These are phyloP conservation scores for Phaonia tiefii DNA, from an alignment of 2,888 invertebrate species.

Conservation along the genomic window DNA sequence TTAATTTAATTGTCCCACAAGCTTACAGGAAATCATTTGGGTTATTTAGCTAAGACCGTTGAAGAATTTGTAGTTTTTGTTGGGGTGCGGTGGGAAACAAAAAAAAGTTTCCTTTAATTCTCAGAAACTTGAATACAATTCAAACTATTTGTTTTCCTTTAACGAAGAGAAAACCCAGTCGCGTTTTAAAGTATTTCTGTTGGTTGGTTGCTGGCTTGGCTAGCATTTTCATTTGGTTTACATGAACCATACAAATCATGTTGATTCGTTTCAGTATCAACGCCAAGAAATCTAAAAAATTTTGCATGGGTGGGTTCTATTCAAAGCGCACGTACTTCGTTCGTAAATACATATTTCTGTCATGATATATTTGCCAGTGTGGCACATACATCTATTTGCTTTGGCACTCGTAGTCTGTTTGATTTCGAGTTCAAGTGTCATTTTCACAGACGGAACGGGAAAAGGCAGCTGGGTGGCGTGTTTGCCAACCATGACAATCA, in stretches of 20 bases:
- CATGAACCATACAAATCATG: conserved; percentile 35
- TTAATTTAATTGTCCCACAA: too few species aligned
- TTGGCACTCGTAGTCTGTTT: conserved; percentile 32
- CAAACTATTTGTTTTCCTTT: conserved; percentile 5
- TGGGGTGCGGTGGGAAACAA: conserved; percentile 65
- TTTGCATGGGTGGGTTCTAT: conserved; percentile 31
- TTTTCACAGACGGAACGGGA: conserved; percentile 26
- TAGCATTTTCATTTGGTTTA: neutral
- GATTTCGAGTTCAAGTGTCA: conserved; percentile 62
- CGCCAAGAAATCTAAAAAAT: conserved; percentile 27
- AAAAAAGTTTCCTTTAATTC: conserved; percentile 44
- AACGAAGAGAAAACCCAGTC: neutral
- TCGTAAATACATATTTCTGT: neutral
- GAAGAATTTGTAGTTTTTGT: conserved; percentile 7
- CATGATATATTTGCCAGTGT: neutral
- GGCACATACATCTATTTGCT: neutral
- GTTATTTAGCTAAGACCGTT: neutral
- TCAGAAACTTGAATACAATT: neutral
- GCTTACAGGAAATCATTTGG: conserved; percentile 1
- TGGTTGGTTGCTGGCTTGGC: neutral
- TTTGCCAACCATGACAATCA: conserved; percentile 64
- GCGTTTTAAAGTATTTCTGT: conserved; percentile 23
- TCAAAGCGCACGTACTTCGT: neutral
- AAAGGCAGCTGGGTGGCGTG: conserved; percentile 44
- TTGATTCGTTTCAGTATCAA: conserved; percentile 32